These are phyloP conservation scores for Orycteropus afer DNA, from an alignment of 2,113 vertebrate genomes.

Conservation along the genomic window DNA sequence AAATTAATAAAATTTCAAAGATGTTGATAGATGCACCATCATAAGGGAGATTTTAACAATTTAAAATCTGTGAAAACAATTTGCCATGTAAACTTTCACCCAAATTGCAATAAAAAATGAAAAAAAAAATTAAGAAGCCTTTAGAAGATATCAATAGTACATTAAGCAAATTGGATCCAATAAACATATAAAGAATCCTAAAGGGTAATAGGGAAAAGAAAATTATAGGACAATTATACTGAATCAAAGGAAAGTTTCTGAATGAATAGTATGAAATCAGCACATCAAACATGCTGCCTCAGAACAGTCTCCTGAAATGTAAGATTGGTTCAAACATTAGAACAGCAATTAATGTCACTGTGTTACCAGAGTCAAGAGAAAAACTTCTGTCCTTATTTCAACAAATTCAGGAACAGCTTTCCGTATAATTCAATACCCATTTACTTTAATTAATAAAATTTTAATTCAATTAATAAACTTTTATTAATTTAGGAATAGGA, in stretches of 20 bases:
- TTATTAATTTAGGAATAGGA: background rate
- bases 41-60: background rate
- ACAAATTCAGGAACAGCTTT: background rate
- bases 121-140: background rate
- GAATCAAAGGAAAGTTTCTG: background rate
- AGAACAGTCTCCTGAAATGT: slow-evolving; percentile 32
- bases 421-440: background rate
- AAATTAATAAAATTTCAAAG: background rate
- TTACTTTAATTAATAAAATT: too few species aligned
- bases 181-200: background rate
- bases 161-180: background rate
- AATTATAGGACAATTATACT: slow-evolving; percentile 9
- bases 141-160: background rate
- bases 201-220: background rate
- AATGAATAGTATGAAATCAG: slow-evolving; percentile 21
- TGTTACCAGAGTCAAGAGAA: slow-evolving; percentile 28
- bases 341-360: slow-evolving; percentile 14
- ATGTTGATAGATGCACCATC: background rate
- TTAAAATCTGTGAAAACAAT: too few species aligned
- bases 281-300: slow-evolving; percentile 11
- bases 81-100: too few species aligned
- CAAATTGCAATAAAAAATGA: too few species aligned
- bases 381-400: background rate
- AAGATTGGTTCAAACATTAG: slow-evolving; percentile 38
- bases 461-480: background rate